Conservation (phyloP, 1,140 invertebrate genomes). For the Drosophila orena region DNA sequence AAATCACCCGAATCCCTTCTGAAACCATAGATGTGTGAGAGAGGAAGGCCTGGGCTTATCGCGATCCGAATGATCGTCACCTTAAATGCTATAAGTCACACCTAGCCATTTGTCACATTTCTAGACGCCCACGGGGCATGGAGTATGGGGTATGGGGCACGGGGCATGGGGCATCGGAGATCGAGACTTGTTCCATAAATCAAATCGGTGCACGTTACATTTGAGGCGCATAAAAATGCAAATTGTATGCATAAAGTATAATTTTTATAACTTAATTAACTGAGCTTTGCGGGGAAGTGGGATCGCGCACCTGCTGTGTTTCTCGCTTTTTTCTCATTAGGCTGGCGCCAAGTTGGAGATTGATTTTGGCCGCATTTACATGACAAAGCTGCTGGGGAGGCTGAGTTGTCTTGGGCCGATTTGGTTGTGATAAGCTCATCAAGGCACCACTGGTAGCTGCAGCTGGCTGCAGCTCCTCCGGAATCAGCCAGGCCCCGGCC, state of each 20-base stretch:
- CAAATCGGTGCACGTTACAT: constrained; percentile 72
- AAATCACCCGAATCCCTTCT: constrained; percentile 40
- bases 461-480: constrained; percentile 16
- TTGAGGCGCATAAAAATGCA: constrained; percentile 78
- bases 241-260: constrained; percentile 82
- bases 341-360: constrained; percentile 73
- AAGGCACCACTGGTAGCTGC: constrained; percentile 12
- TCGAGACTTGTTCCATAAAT: constrained; percentile 48
- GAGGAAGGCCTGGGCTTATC: constrained; percentile 35
- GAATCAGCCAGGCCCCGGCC: too few relatives aligned
- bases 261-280: constrained; percentile 83
- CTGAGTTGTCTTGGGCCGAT: constrained; percentile 21
- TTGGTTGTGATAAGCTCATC: constrained; percentile 45
- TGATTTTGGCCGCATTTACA: constrained; percentile 73
- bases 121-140: constrained; percentile 49
- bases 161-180: neutral
- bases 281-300: constrained; percentile 17
- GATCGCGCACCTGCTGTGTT: constrained; percentile 44
- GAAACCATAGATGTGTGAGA: constrained; percentile 76
- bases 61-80: constrained; percentile 35
- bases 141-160: neutral
- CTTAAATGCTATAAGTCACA: constrained; percentile 73
- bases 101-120: constrained; percentile 75
- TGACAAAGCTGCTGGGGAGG: constrained; percentile 55
- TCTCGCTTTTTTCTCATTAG: constrained; percentile 66